phyloP scores from a whole-genome alignment of 2,888 invertebrate genomes.

The Pollenia amentaria region DNA sequence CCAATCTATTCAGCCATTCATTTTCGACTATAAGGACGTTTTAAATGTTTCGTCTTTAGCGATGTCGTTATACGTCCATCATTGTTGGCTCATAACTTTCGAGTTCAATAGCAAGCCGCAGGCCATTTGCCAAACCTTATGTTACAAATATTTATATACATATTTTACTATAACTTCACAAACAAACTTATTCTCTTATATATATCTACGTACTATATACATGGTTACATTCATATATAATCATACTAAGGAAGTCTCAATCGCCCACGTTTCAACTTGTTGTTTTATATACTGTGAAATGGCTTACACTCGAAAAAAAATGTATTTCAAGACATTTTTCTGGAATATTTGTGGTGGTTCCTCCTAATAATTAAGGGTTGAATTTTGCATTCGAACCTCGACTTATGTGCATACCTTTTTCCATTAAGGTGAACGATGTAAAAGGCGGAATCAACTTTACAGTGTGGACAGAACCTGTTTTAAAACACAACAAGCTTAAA shows the following conservation, averaged over 20 bases:
- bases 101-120: slow-evolving; percentile 84
- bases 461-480: too few species aligned
- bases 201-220: not conserved
- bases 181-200: slow-evolving; percentile 18
- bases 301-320: slow-evolving; percentile 32
- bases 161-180: slow-evolving; percentile 27
- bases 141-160: slow-evolving; percentile 64
- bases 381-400: too few species aligned
- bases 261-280: slow-evolving; percentile 82
- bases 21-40: slow-evolving; percentile 67
- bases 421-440: too few species aligned
- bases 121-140: slow-evolving; percentile 84
- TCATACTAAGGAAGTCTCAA: slow-evolving; percentile 78
- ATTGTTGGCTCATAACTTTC: slow-evolving; percentile 83
- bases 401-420: too few species aligned
- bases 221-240: not conserved
- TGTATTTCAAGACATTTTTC: too few species aligned
- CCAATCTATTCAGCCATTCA: slow-evolving; percentile 66
- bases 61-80: slow-evolving; percentile 81
- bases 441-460: too few species aligned
- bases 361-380: too few species aligned
- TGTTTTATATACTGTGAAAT: slow-evolving; percentile 22
- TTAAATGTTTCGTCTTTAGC: slow-evolving; percentile 75
- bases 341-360: too few species aligned
- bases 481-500: too few species aligned